These are phyloP conservation scores for Poecile montanus DNA, from an alignment of 2,797 vertebrate species.

Conservation along the genomic window DNA sequence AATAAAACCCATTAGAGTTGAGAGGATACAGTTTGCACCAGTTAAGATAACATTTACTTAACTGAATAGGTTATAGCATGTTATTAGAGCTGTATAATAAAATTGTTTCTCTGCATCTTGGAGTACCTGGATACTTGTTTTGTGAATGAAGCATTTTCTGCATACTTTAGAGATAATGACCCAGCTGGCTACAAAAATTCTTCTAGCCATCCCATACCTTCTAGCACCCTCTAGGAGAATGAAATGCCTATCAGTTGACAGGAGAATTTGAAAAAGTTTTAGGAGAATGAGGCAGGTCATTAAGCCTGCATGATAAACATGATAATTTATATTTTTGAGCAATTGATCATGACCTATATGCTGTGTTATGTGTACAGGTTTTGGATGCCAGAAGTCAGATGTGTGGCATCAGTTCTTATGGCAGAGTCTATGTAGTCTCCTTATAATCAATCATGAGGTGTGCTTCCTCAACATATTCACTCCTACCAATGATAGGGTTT, in stretches of 20 bases:
- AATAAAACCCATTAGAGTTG: not conserved
- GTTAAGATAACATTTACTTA: not conserved
- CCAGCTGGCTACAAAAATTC: not conserved
- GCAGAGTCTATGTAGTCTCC: not conserved
- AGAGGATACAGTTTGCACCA: not conserved
- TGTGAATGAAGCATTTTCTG: not conserved
- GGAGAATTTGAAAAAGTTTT: not conserved
- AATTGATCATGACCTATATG: not conserved
- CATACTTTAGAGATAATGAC: not conserved
- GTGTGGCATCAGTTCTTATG: not conserved
- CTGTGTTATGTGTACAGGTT: rapidly evolving
- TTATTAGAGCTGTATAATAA: not conserved
- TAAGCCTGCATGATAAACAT: not conserved
- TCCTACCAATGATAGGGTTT: not conserved
- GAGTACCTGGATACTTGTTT: not conserved
- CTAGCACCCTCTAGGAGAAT: not conserved
- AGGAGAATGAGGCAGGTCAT: not conserved
- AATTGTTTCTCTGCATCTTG: not conserved
- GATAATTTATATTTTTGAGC: not conserved
- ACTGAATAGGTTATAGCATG: not conserved
- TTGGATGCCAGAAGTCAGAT: not conserved
- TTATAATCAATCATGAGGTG: not conserved
- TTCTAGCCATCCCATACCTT: not conserved
- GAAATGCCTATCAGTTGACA: not conserved
- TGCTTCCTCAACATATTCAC: not conserved